Percentiles rank a stretch among this genome's conserved stretches.
Evolutionary conservation across 2,113 vertebrate species (phyloP).

Genomic region (Sylvicapra grimmia): DNA sequence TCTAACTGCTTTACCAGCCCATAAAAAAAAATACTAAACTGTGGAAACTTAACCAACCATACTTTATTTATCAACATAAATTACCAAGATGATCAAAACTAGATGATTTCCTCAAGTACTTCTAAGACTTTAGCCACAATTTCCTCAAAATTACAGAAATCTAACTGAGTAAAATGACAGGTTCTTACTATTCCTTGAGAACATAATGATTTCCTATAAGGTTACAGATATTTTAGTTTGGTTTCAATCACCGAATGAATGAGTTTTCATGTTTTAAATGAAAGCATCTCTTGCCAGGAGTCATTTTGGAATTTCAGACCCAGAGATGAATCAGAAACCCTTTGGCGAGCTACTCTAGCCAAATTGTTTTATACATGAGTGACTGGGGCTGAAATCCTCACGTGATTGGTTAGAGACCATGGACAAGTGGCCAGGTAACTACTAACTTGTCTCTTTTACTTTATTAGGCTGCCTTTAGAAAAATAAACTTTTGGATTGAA

Average conservation of each 20-base stretch:
- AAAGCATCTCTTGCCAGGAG: background rate
- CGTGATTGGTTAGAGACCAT: background rate
- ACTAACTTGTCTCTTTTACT: background rate
- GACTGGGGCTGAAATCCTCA: background rate
- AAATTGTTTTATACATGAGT: background rate
- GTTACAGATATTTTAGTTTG: background rate
- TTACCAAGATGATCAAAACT: background rate
- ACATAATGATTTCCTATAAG: background rate
- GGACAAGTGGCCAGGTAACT: background rate
- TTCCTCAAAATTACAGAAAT: background rate
- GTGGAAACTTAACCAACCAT: background rate
- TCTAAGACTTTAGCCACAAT: background rate
- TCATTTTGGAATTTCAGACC: slow-evolving; percentile 8
- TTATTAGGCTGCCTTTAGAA: background rate
- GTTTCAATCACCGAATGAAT: background rate
- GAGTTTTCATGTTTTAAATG: background rate
- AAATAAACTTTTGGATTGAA: background rate
- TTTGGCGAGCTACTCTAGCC: background rate
- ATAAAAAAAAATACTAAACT: background rate
- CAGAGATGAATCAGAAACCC: background rate
- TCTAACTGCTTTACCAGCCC: background rate
- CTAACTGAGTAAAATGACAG: background rate
- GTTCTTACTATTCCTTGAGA: background rate
- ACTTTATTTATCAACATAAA: background rate
- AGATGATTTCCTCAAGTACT: background rate